phyloP scores from a whole-genome alignment of 2,888 invertebrate species.

The Rambutsinella grinnellia region DNA sequence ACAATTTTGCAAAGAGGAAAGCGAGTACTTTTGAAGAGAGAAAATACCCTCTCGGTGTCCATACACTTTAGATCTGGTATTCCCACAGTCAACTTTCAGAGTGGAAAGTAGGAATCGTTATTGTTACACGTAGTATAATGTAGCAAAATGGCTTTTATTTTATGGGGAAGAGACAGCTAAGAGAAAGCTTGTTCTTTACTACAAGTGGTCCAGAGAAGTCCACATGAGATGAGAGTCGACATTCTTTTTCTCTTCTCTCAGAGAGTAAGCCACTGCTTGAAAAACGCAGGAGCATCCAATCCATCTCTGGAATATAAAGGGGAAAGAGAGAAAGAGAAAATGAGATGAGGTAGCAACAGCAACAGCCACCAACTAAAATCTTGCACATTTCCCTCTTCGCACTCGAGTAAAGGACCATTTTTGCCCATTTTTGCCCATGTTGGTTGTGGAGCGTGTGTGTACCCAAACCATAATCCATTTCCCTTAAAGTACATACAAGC shows the following conservation, averaged over 20 bases:
- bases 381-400: constrained; percentile 19
- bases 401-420: too few species aligned
- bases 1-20: background rate
- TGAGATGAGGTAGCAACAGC: constrained; percentile 39
- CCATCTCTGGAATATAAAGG: constrained; percentile 17
- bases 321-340: constrained; percentile 11
- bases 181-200: too few species aligned
- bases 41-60: background rate
- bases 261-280: background rate
- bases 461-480: background rate
- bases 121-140: background rate
- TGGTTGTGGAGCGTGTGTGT: background rate
- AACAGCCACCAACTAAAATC: background rate
- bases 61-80: background rate
- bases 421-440: constrained; percentile 21
- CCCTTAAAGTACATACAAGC: background rate
- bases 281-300: constrained; percentile 20
- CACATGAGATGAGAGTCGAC: too few species aligned
- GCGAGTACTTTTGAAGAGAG: background rate
- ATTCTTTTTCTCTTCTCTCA: background rate
- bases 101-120: background rate
- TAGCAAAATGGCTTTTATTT: background rate
- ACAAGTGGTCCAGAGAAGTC: constrained; percentile 43
- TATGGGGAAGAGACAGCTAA: background rate
- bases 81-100: background rate